Percentiles rank a stretch among this genome's conserved stretches.
Evolutionary conservation across 2,113 vertebrate genomes (phyloP).

Genomic region (Erinaceus europaeus): DNA sequence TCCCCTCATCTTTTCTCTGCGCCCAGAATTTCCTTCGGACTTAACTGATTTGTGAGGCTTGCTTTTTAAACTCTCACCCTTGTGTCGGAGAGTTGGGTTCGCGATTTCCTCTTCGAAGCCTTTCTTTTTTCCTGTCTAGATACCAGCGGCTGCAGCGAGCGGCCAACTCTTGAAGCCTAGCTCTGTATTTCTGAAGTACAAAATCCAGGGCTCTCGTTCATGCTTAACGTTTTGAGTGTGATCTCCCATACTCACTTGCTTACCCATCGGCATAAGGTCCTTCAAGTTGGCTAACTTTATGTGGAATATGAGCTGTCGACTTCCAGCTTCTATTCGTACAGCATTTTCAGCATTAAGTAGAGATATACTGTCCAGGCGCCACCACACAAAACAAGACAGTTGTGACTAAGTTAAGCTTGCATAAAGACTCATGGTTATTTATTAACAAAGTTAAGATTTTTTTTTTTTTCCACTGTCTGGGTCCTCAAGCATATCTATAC

Average conservation of each 20-base stretch:
- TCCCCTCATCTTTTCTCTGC: background rate
- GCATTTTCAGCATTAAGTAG: constrained; percentile 7
- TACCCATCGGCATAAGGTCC: background rate
- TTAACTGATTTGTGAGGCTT: background rate
- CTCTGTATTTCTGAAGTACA: background rate
- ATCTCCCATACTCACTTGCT: background rate
- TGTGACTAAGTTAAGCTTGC: background rate
- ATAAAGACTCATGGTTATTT: background rate
- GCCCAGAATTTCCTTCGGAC: constrained; percentile 5
- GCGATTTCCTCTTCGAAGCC: constrained; percentile 3
- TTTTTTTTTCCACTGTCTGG: background rate
- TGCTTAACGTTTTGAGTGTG: background rate
- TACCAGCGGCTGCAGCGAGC: background rate
- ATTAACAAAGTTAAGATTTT: background rate
- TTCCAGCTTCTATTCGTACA: background rate
- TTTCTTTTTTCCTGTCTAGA: background rate
- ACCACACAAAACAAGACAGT: background rate
- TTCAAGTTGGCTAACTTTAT: constrained; percentile 5
- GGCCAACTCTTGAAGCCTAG: background rate
- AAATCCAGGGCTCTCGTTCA: background rate
- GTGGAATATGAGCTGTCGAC: background rate
- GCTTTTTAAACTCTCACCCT: constrained; percentile 23
- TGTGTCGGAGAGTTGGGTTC: background rate
- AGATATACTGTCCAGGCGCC: background rate
- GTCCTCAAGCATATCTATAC: background rate